Evolutionary conservation across 2,797 vertebrate species (phyloP), one percentile per base, ranked within the genome.

Genomic region (Danio kyathit): DNA sequence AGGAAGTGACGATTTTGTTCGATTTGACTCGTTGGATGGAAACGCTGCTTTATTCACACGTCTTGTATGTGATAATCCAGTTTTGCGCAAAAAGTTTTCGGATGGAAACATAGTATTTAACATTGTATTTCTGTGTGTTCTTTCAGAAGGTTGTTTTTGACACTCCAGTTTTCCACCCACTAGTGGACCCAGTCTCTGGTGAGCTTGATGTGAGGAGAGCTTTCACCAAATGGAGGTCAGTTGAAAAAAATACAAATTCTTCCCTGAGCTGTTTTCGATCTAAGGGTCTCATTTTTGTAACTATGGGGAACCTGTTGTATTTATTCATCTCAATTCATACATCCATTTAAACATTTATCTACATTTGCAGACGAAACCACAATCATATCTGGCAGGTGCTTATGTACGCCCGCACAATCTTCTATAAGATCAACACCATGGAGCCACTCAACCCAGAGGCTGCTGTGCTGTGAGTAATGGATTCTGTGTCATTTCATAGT

Each of bases 331-430:
- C 29, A 29, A 29, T 29, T 29, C 1, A 29, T 29, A 29, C 29
- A 29, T 29, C 29, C 29, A 29, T 29, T 29, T 29, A 29, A 29
- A 29, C 40, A n/a, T 75, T 4, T 12, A 43, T 61, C 14, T 44
- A 79, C 6, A 77, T 49, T 84, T 88, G 29, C 60, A 99, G 98
- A 90, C 94, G 98, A 86, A 99, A 98, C 91, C 96, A 99, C 90
- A 99, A 98, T 87, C 98, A 98, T 89, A 99, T 99, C 89, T 99
- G 98, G 97, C 98, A 99, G 88, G 96, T 99, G 44, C 84, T 99
- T 74, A 98, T 99, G 97, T 99, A 98, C 0, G 97, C 98, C 46
- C 93, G 98, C 64, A 95, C 97, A 51, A 91, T 99, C 88, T 99
- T 99, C 94, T 99, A 99, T 93, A 99, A 99, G 95, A 99, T 99